phyloP scores from a whole-genome alignment of 2,797 vertebrate genomes.

The Ctenochaetus hawaiiensis region DNA sequence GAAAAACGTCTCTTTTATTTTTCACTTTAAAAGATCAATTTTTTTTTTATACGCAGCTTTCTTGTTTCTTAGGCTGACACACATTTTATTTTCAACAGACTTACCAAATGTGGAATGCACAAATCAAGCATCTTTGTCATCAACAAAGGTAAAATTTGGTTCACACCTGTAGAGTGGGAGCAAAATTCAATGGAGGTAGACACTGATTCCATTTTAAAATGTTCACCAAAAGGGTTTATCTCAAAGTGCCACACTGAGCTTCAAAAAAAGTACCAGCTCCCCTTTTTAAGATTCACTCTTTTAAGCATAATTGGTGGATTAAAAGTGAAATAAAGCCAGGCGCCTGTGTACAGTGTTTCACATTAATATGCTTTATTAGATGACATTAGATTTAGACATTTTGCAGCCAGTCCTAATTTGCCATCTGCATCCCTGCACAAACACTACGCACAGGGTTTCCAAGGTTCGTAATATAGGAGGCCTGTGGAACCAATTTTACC shows the following conservation, averaged over 20 bases:
- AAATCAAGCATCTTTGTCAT: conserved; percentile 33
- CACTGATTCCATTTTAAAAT: not conserved
- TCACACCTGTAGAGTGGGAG: conserved; percentile 22
- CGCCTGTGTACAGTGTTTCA: not conserved
- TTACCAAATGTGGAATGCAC: conserved; percentile 42
- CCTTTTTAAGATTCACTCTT: not conserved
- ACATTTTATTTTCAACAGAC: conserved; percentile 40
- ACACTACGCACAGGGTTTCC: conserved; percentile 36
- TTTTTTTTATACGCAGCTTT: conserved; percentile 38
- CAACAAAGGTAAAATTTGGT: conserved; percentile 14
- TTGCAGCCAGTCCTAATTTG: conserved; percentile 30
- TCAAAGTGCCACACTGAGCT: not conserved
- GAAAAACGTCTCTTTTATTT: conserved; percentile 61
- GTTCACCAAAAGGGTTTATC: not conserved
- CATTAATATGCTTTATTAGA: conserved; percentile 16
- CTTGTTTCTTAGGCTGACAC: conserved; percentile 32
- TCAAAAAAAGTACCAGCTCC: not conserved
- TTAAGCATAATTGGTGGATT: not conserved
- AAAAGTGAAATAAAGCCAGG: conserved; percentile 2
- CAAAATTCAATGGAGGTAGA: not conserved
- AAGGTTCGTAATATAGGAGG: conserved; percentile 53
- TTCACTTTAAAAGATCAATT: conserved; percentile 37
- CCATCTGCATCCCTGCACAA: conserved; percentile 53
- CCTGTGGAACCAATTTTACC: conserved; percentile 62
- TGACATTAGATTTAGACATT: conserved; percentile 23